Base-by-base conservation (phyloP, 2,888 invertebrate species). In the Leptopilina myrica region DNA sequence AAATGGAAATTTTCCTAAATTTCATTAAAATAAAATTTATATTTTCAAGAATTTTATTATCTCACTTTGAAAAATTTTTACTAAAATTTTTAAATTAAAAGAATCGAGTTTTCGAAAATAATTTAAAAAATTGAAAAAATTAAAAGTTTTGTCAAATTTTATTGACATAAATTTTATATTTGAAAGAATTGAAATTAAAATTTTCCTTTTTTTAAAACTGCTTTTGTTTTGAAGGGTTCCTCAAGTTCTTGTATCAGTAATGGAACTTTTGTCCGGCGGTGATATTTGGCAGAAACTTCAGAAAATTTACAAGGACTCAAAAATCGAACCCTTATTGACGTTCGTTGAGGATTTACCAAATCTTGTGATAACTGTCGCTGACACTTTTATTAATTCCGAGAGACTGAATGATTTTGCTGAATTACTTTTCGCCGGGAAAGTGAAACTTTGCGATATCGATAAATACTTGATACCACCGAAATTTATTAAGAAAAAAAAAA, bases 351-450 rank as follows among this genome's bases (percentile, higher is more conserved):
- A 91, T 64, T 77, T 86, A 46, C 91, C 91, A 14, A 90, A 89
- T 83, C 82, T 91, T 43, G 75, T 84, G 8, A 78, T 90, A 33
- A 88, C 89, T 43, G 79, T 80, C 5, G 79, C 87, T 53, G 88
- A 91, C 67, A 90, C 91, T 12, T 90, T 90, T 80, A 79, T 89
- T n/a, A 86, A 84, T 79, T 88, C 89, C 7, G 90, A 90, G 33
- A 84, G 88, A 76, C 79, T 90, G 33, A 80, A 79, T n/a, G 88
- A 90, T 77, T 89, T 87, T 73, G 76, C 85, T 7, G 85, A 87
- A 64, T 85, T 82, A 76, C 84, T 88, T 11, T 20, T 88, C 2
- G 69, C 67, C 0, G 90, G 90, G 5, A 81, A 79, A 11, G 84
- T 85, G 14, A 85, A 85, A 43, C 85, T 85, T 8, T 91, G 90